These are phyloP conservation scores for Hermatobates lingyangjiaoensis DNA, from an alignment of 1,140 invertebrate genomes.

Conservation along the genomic window DNA sequence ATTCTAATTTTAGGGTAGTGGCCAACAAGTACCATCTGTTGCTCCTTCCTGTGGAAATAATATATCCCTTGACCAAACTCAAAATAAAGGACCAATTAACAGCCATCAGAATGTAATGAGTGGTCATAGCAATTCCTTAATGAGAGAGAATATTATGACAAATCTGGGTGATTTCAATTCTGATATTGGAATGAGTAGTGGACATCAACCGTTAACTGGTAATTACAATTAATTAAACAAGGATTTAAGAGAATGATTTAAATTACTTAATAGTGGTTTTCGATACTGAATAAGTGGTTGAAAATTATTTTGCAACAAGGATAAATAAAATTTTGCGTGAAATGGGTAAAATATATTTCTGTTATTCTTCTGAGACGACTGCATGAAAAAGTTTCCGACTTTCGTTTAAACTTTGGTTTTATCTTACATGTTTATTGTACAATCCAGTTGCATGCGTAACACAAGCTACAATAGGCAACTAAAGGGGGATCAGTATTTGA, in stretches of 20 bases:
- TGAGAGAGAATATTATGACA: conserved; percentile 16
- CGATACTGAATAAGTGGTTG: too few species aligned
- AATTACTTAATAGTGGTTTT: not conserved
- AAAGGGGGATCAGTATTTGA: too few species aligned
- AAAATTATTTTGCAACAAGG: too few species aligned
- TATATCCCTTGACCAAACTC: conserved; percentile 8
- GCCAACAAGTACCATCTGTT: conserved; percentile 3
- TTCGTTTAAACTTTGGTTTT: too few species aligned
- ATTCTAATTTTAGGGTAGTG: conserved; percentile 6
- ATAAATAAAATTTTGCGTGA: too few species aligned
- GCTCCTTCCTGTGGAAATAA: conserved; percentile 5
- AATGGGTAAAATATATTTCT: too few species aligned
- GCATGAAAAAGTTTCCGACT: too few species aligned
- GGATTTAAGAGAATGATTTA: not conserved
- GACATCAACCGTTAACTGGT: conserved; percentile 19
- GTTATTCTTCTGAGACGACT: too few species aligned
- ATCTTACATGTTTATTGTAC: too few species aligned
- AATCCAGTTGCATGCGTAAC: too few species aligned
- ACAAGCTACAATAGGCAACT: too few species aligned
- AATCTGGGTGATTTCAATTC: conserved; percentile 19
- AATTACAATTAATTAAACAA: not conserved
- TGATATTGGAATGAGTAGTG: conserved; percentile 16
- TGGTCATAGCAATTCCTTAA: conserved; percentile 15
- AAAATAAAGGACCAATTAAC: conserved; percentile 2
- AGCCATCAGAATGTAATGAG: conserved; percentile 7